Evolutionary conservation across 2,113 vertebrate species (phyloP), one percentile per base, ranked within the genome.

Genomic region (Ardeotis arabs): DNA sequence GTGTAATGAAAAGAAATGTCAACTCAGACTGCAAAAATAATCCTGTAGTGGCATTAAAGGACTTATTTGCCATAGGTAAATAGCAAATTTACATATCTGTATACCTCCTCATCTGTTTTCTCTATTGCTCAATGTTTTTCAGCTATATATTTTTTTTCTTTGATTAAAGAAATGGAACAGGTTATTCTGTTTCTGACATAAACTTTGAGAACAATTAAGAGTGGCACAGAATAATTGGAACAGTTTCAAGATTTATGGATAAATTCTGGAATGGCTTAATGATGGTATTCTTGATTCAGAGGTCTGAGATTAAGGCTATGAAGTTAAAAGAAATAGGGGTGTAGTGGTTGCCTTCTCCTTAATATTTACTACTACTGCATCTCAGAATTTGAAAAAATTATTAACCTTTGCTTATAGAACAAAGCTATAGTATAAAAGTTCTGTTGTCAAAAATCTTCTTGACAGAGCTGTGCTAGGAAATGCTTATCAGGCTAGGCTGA

Each of bases 161-260:
- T 77, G 4, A 62, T 81, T 83, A 41, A 58, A 74, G 47, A 90
- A 83, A 75, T 62, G 28, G 31, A 79, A 20, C 14, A 24, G 62
- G 49, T 94, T 90, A 80, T 79, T 96, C 55, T 81, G 8, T 74
- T 93, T 92, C 83, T 94, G 59, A 89, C 55, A 27, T 70, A 63
- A 53, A 28, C 45, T 78, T 91, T 89, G 31, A 74, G 52, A 94
- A 33, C 69, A 72, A 69, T 69, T 78, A 66, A 66, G 39, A 74
- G 53, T 82, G n/a, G 35, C 41, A 56, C 52, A 85, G 73, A 93
- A 73, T 55, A 78, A 80, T 94, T 90, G 62, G 17, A 84, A 88
- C 17, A 66, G 24, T 81, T 93, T 69, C 21, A 56, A 68, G 39
- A 53, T 81, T 60, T 76, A 62, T 72, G 67, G 13, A 68, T 84